Evolutionary conservation across 2,113 vertebrate species (phyloP), one percentile per base, ranked within the genome.

Genomic region (Syngnathus scovelli): DNA sequence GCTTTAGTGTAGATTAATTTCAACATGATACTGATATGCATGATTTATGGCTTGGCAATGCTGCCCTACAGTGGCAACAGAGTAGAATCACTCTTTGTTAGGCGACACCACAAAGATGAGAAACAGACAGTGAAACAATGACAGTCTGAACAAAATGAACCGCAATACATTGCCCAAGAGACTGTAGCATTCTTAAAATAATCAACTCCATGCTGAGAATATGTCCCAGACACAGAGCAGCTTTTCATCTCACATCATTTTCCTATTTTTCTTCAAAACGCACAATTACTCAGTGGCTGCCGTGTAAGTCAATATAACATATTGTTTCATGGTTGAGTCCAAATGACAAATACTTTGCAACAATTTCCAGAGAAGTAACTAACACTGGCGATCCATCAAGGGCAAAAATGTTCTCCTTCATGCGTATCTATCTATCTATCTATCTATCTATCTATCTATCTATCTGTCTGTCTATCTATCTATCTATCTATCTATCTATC

Each of bases 21-120:
- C 67, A 81, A 70, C 66, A 77, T 48, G 52, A 78, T 16, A 66
- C 48, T 75, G 68, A 52, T 68, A 74, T 71, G 67, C 64, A 58
- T 88, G 84, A 87, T 86, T 87, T 85, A 86, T 74, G 82, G 85
- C 79, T 88, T 89, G 88, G 80, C 87, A 86, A 89, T 89, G 75
- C 88, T 89, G 88, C 85, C 88, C 85, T 89, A 86, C 87, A 86
- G 88, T 89, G 88, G 88, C 78, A 88, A 79, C 61, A 65, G 73
- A 71, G 68, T 68, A 79, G 85, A 86, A 88, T 80, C 72, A 80
- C 88, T 83, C 84, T 77, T 78, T 68, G 13, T 46, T 46, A 41
- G n/a, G 68, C 54, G 65, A 68, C 41, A 62, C 65, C 55, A 61
- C 70, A 64, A 51, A 27, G 66, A 69, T 39, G 16, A 8, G 55